These are phyloP conservation scores for Gastrophryne carolinensis DNA, from an alignment of 2,797 vertebrate genomes.

Conservation along the genomic window DNA sequence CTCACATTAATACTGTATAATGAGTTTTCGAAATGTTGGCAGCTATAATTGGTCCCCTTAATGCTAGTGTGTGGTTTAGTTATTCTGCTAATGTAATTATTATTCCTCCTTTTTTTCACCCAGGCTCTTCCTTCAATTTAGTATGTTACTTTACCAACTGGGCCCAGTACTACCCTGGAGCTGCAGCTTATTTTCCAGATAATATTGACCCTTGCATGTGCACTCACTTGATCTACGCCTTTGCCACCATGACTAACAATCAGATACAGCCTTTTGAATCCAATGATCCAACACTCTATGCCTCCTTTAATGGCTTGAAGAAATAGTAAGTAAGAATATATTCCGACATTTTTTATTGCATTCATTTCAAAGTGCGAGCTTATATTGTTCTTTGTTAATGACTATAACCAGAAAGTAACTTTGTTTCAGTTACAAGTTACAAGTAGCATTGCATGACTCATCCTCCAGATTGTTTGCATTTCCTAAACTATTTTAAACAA, in stretches of 20 bases:
- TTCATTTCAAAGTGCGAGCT: no score
- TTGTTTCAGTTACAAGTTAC: no score
- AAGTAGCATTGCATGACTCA: no score
- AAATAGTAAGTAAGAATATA: constrained; percentile 60
- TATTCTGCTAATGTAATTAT: background rate
- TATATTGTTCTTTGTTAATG: no score
- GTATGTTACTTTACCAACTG: constrained; percentile 86
- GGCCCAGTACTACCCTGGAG: constrained; percentile 79
- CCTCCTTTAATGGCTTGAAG: constrained; percentile 70
- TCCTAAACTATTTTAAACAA: no score
- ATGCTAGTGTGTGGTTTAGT: no score
- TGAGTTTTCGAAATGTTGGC: no score
- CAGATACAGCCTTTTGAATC: constrained; percentile 72
- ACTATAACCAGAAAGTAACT: no score
- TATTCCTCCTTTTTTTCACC: background rate
- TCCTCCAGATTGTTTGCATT: no score
- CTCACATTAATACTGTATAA: no score
- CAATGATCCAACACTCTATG: constrained; percentile 74
- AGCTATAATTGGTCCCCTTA: no score
- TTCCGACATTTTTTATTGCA: background rate
- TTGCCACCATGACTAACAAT: constrained; percentile 78
- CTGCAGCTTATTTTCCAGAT: constrained; percentile 70
- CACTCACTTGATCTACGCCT: constrained; percentile 78
- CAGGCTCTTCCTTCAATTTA: constrained; percentile 74
- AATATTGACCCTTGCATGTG: constrained; percentile 80